Evolutionary conservation across 2,113 vertebrate genomes (phyloP).

Genomic region (Toxotes chatareus): DNA sequence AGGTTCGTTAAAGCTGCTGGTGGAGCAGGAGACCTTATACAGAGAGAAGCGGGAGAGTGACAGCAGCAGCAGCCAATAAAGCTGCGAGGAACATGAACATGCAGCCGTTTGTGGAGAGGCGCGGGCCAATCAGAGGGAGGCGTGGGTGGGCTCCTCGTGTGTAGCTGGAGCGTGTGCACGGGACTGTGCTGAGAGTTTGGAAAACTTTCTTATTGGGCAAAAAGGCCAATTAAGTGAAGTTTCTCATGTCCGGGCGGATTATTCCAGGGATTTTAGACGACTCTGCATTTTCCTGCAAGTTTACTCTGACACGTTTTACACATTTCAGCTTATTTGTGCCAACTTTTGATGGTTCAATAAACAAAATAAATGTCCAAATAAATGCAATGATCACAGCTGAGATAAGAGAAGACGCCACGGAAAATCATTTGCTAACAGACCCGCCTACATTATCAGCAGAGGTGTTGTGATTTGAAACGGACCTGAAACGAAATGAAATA

Average conservation of each 20-base stretch:
- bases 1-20: slow-evolving; percentile 37
- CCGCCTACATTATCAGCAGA: neutral
- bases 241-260: neutral
- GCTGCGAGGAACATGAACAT: neutral
- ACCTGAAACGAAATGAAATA: neutral
- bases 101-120: slow-evolving; percentile 61
- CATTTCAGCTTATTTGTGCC: neutral
- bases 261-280: neutral
- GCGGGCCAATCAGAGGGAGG: slow-evolving; percentile 72
- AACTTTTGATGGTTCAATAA: neutral
- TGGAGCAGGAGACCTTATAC: slow-evolving; percentile 72
- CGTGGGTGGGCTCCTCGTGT: slow-evolving; percentile 65
- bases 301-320: neutral
- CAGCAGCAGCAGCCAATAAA: slow-evolving; percentile 64
- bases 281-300: neutral
- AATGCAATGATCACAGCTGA: neutral
- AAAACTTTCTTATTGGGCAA: slow-evolving; percentile 60
- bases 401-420: neutral
- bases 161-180: slow-evolving; percentile 35
- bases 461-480: neutral
- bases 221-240: slow-evolving; percentile 35
- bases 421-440: neutral
- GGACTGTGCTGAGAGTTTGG: slow-evolving; percentile 58
- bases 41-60: slow-evolving; percentile 46
- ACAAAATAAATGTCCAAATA: neutral